A percentile compares a stretch with the other conserved stretches of the same genome.
phyloP scores from a whole-genome alignment of 1,140 invertebrate genomes.

The Cherax destructor region DNA sequence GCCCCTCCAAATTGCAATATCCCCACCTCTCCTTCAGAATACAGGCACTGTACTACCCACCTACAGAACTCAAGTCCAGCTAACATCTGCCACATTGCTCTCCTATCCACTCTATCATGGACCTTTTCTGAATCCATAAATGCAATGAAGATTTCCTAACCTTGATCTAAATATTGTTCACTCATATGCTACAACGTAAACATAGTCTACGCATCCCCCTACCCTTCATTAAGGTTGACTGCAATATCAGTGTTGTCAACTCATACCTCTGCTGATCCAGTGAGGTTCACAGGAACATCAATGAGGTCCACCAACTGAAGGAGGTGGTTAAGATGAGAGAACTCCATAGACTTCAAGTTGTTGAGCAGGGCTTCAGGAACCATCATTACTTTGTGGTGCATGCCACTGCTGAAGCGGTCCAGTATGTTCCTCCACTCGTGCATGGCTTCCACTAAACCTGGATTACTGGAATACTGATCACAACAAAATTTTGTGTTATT shows the following conservation, averaged over 20 bases:
- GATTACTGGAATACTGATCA: constrained; percentile 73
- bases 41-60: too few species aligned
- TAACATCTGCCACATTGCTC: too few species aligned
- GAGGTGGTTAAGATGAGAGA: constrained; percentile 76
- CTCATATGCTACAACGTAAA: too few species aligned
- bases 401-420: constrained; percentile 55
- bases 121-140: too few species aligned
- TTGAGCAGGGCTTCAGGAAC: constrained; percentile 78
- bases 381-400: constrained; percentile 79
- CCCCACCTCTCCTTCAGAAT: too few species aligned
- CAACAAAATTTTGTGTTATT: not conserved
- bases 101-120: too few species aligned
- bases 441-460: constrained; percentile 76
- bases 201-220: too few species aligned
- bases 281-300: constrained; percentile 81
- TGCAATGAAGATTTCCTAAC: too few species aligned
- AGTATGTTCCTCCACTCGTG: constrained; percentile 82
- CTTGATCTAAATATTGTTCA: too few species aligned
- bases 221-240: too few species aligned
- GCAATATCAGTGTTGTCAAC: not conserved
- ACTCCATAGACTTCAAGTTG: constrained; percentile 74
- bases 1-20: too few species aligned
- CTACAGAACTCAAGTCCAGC: too few species aligned
- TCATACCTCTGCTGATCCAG: constrained; percentile 76
- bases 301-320: constrained; percentile 82